Base-by-base conservation (phyloP, 1,140 invertebrate species). In the Aphidius gifuensis region DNA sequence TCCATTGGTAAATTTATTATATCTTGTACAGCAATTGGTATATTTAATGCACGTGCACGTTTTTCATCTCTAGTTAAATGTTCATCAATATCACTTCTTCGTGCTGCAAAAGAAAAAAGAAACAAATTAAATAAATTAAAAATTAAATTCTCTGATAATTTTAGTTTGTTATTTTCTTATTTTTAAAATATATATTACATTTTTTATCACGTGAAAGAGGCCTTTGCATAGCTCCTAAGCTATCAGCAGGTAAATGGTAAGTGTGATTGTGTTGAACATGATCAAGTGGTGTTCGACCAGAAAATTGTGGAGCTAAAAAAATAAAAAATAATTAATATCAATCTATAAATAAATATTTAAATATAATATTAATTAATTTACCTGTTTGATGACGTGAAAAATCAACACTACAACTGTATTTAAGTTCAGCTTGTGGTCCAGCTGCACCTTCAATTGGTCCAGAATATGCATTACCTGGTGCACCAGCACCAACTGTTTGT, bases 1-100 rank as follows among this genome's bases (percentile, higher is more conserved):
- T 98, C 96, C 89, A 98, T 98, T 2, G 96, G 95, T 59, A 97
- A 80, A 75, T 97, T 96, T 49, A 98, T 96, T 58, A 99, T 97
- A 66, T 97, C 94, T 49, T 87, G 86, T 2, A 96, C 91, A 3
- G 89, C 79, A 62, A 98, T 89, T 0, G 95, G 95, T 11, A 87
- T 84, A 65, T 87, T 92, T 51, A 95, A 76, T 32, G 90, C 83
- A 46, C 89, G 83, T 5, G 92, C 91, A 61, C 90, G 83, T 72
- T 94, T 94, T 68, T 94, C 91, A 78, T 96, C 94, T 64, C 93
- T 80, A 45, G 89, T 87, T 70, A 92, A 68, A 74, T 91, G 87
- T 66, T 90, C 87, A 2, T 89, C 88, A 23, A 85, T 84, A 40
- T 83, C 81, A 62, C 74, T 81, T 70, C 82, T 83, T 6, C 83